Percentiles rank a stretch among this genome's conserved stretches.
Conservation (phyloP, 2,888 invertebrate species). For the Eurytoma adleriae region DNA sequence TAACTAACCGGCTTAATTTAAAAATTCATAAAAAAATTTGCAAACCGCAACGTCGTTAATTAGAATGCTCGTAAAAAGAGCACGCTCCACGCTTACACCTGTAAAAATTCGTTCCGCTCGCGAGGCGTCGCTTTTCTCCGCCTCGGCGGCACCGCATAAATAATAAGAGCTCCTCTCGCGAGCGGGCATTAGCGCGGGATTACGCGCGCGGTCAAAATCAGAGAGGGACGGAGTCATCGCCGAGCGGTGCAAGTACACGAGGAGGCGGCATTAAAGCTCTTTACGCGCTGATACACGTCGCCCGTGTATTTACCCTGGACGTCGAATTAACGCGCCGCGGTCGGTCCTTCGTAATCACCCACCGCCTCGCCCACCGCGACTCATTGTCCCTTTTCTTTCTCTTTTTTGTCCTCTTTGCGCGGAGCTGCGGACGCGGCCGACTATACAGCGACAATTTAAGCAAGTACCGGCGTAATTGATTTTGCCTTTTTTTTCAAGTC, state of each 20-base stretch:
- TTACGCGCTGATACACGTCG: slow-evolving; percentile 22
- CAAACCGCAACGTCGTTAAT: too few relatives aligned
- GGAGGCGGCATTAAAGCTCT: slow-evolving; percentile 31
- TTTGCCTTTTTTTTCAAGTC: neutral
- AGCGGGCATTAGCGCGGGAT: slow-evolving; percentile 8
- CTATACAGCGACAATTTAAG: too few relatives aligned
- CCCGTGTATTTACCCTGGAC: neutral
- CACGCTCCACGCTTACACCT: too few relatives aligned
- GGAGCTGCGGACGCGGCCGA: neutral
- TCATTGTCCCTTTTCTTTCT: neutral
- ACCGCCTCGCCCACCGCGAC: neutral
- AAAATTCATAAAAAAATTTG: too few relatives aligned
- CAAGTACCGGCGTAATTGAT: slow-evolving; percentile 2
- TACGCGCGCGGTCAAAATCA: neutral
- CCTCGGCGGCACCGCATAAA: too few relatives aligned
- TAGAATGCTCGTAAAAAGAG: too few relatives aligned
- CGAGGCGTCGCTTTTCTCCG: too few relatives aligned
- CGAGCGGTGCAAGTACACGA: slow-evolving; percentile 18
- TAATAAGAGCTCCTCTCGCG: neutral
- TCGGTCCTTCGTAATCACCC: too few relatives aligned
- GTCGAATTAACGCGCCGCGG: slow-evolving; percentile 20
- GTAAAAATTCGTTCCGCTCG: too few relatives aligned
- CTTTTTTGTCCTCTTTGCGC: neutral
- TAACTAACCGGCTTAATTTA: too few relatives aligned
- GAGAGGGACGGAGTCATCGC: neutral